phyloP scores from a whole-genome alignment of 1,140 invertebrate genomes.

The Trichonephila clavipes region DNA sequence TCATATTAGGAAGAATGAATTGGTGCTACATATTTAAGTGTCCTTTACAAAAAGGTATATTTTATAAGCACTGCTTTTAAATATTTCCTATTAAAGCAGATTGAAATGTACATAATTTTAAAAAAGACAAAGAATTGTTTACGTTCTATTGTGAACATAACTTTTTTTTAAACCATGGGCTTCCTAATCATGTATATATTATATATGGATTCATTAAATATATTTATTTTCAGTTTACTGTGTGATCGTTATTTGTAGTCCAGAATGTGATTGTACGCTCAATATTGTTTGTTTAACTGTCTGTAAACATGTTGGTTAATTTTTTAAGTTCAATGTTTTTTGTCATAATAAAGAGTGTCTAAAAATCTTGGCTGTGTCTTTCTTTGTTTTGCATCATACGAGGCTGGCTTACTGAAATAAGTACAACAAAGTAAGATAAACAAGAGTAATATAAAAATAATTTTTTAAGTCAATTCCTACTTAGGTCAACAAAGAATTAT shows the following conservation, averaged over 20 bases:
- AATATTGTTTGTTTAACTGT: neutral
- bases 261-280: conserved; percentile 8
- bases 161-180: conserved; percentile 60
- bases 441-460: too few relatives aligned
- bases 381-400: too few relatives aligned
- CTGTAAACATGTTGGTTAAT: neutral
- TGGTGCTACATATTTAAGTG: conserved; percentile 15
- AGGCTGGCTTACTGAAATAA: too few relatives aligned
- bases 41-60: neutral
- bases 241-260: neutral
- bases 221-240: neutral
- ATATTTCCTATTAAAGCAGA: neutral
- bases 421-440: too few relatives aligned
- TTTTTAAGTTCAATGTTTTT: neutral
- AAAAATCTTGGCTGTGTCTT: neutral
- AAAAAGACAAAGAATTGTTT: neutral
- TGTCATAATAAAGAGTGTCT: conserved; percentile 33
- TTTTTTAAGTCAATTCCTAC: too few relatives aligned
- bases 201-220: conserved; percentile 1
- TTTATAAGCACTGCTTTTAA: neutral
- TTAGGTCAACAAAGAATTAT: too few relatives aligned
- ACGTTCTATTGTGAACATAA: neutral
- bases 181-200: conserved; percentile 60
- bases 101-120: conserved; percentile 40
- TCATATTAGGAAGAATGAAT: too few relatives aligned